phyloP scores from a whole-genome alignment of 2,888 invertebrate genomes.

The Chironomus tentans region DNA sequence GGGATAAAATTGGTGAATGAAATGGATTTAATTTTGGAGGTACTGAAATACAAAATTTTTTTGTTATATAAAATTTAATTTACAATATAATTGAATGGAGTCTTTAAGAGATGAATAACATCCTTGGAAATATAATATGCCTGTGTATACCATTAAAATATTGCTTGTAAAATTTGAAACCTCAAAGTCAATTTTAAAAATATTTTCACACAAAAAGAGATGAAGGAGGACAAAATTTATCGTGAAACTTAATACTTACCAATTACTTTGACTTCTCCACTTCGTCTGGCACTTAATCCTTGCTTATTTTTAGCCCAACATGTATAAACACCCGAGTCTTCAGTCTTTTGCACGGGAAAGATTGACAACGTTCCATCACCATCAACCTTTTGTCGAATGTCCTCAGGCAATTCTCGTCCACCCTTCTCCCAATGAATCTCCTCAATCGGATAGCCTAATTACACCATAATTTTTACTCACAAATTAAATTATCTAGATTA shows the following conservation, averaged over 20 bases:
- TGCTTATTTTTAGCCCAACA: conserved; percentile 72
- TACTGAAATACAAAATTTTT: conserved; percentile 41
- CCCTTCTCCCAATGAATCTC: conserved; percentile 71
- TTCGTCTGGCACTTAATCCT: conserved; percentile 62
- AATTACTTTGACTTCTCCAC: conserved; percentile 67
- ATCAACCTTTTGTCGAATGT: conserved; percentile 65
- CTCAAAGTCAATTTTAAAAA: not conserved
- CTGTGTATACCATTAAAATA: not conserved
- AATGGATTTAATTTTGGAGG: conserved; percentile 71
- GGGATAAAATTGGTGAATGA: conserved; percentile 54
- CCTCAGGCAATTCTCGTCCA: conserved; percentile 65
- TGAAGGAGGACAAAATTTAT: no score
- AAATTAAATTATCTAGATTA: not conserved
- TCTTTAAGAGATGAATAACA: no score
- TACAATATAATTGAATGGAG: no score
- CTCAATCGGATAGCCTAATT: conserved; percentile 59
- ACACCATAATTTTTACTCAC: not conserved
- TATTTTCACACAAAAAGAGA: no score
- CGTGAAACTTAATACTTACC: conserved; percentile 45
- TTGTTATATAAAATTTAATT: not conserved
- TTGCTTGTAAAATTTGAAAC: not conserved
- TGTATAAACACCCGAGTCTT: conserved; percentile 68
- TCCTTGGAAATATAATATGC: not conserved
- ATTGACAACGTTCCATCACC: conserved; percentile 66
- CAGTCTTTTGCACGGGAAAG: conserved; percentile 62